Evolutionary conservation across 2,113 vertebrate species (phyloP).

Genomic region (Dolichallabes microphthalmus): DNA sequence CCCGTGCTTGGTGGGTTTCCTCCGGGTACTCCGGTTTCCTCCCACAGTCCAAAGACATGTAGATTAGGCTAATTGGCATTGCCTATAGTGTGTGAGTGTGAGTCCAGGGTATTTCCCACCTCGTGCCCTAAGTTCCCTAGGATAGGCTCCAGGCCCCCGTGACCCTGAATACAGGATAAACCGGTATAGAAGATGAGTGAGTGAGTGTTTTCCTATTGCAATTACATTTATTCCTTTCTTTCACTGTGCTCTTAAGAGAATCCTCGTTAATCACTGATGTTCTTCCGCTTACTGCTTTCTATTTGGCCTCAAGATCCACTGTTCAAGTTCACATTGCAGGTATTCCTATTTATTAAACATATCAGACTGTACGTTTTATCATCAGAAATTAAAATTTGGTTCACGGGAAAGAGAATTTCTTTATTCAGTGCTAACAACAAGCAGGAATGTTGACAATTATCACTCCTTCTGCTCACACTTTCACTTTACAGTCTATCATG

Average conservation of each 20-base stretch:
- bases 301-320: neutral
- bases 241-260: neutral
- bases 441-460: neutral
- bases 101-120: too few relatives aligned
- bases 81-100: too few relatives aligned
- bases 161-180: too few relatives aligned
- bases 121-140: too few relatives aligned
- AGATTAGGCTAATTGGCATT: too few relatives aligned
- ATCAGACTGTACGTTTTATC: neutral
- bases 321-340: neutral
- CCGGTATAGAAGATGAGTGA: too few relatives aligned
- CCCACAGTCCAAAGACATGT: too few relatives aligned
- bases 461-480: constrained; percentile 18
- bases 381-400: neutral
- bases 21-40: too few relatives aligned
- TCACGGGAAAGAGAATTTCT: neutral
- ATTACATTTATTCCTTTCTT: neutral
- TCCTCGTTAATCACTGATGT: neutral
- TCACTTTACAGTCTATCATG: constrained; percentile 1
- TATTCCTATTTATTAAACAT: neutral
- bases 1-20: too few relatives aligned
- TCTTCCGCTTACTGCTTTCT: neutral
- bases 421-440: constrained; percentile 27
- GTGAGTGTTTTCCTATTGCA: neutral
- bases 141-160: too few relatives aligned